Conservation (phyloP, 2,113 vertebrate species). For the Sprattus sprattus region DNA sequence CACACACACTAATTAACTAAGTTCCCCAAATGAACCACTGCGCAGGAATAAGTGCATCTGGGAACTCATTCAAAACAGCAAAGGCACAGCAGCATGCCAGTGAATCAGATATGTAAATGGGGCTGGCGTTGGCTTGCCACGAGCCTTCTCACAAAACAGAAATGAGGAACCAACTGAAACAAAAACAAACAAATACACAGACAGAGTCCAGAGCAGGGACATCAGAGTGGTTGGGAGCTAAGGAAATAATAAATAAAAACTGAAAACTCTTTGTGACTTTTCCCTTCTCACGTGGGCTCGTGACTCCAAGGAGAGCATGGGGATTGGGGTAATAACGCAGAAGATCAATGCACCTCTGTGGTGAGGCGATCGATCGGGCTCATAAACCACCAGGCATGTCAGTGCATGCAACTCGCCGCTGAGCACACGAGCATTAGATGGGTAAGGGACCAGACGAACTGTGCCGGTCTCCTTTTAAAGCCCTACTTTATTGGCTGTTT, state of each 20-base stretch:
- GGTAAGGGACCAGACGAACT: slow-evolving; percentile 19
- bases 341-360: slow-evolving; percentile 55
- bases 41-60: slow-evolving; percentile 60
- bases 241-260: slow-evolving; percentile 20
- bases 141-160: slow-evolving; percentile 33
- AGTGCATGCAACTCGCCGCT: slow-evolving; percentile 41
- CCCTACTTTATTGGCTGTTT: not conserved
- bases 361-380: slow-evolving; percentile 53
- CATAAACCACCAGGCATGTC: slow-evolving; percentile 45
- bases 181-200: not conserved
- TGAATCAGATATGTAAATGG: slow-evolving; percentile 53
- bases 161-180: slow-evolving; percentile 18
- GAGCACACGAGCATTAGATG: slow-evolving; percentile 26
- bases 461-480: slow-evolving; percentile 17
- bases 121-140: slow-evolving; percentile 38
- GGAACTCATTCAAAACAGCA: slow-evolving; percentile 57
- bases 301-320: slow-evolving; percentile 42
- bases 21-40: slow-evolving; percentile 60
- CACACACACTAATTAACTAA: slow-evolving; percentile 63
- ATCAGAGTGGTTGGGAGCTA: slow-evolving; percentile 38
- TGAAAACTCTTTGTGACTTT: slow-evolving; percentile 48
- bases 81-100: slow-evolving; percentile 42
- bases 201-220: slow-evolving; percentile 48
- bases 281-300: slow-evolving; percentile 42
- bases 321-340: slow-evolving; percentile 52